Evolutionary conservation across 2,113 vertebrate genomes (phyloP).

Genomic region (Pelmatolapia mariae): DNA sequence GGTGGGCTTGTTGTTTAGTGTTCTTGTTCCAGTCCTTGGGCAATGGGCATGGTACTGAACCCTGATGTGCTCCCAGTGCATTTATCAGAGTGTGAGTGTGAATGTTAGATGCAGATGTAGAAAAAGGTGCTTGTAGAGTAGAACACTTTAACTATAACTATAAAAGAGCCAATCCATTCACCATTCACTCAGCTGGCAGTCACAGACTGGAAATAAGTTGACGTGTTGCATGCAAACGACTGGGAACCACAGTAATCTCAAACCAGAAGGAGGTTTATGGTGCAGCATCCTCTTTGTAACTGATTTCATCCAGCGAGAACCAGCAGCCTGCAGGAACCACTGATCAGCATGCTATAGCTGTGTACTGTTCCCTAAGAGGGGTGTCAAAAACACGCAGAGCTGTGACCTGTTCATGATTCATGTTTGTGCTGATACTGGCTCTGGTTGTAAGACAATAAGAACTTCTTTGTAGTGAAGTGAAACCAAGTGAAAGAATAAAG

Average conservation of each 20-base stretch:
- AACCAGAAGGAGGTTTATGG: neutral
- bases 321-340: neutral
- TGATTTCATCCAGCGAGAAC: neutral
- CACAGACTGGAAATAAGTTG: neutral
- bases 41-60: neutral
- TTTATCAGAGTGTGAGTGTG: neutral
- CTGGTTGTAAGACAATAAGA: neutral
- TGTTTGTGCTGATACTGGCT: neutral
- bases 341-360: neutral
- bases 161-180: neutral
- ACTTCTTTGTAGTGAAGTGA: neutral
- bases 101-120: neutral
- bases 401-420: neutral
- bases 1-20: neutral
- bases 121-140: neutral
- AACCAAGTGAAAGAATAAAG: neutral
- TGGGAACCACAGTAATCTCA: neutral
- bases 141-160: neutral
- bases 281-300: neutral
- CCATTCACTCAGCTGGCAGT: neutral
- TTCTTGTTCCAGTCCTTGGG: neutral
- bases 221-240: neutral
- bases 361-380: neutral
- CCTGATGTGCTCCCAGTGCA: neutral
- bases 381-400: neutral